A percentile compares a stretch with the other conserved stretches of the same genome.
phyloP scores from a whole-genome alignment of 2,888 invertebrate genomes.

The Acronicta psi region DNA sequence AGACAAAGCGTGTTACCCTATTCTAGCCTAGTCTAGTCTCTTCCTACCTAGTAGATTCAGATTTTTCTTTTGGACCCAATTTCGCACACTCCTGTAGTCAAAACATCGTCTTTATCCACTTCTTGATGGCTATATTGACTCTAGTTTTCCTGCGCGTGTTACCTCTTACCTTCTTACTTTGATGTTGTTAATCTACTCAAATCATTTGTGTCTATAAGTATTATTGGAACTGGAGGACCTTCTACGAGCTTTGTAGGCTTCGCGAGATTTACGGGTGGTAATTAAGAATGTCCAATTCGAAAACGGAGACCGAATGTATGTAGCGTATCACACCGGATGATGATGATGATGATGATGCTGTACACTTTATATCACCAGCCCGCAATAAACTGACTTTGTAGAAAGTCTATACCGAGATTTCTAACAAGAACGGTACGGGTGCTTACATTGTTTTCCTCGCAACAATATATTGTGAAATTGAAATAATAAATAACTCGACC shows the following conservation, averaged over 20 bases:
- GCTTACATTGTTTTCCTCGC: constrained; percentile 65
- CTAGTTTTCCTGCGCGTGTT: no score
- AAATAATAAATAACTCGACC: constrained; percentile 70
- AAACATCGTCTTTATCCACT: no score
- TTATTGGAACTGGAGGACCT: no score
- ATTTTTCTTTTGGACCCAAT: no score
- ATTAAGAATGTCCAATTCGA: not conserved
- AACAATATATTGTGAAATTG: constrained; percentile 74
- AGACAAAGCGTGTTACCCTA: no score
- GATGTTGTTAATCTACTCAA: no score
- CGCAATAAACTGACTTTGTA: constrained; percentile 33
- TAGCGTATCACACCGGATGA: constrained; percentile 7
- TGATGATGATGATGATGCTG: constrained; percentile 27
- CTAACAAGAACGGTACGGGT: constrained; percentile 44
- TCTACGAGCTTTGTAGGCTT: constrained; percentile 2
- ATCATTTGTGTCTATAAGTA: no score
- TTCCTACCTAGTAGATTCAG: no score
- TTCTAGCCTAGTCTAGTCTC: no score
- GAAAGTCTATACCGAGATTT: constrained; percentile 42
- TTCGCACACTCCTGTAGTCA: no score
- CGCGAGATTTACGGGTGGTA: not conserved
- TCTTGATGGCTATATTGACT: no score
- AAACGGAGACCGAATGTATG: constrained; percentile 1
- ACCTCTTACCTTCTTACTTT: no score
- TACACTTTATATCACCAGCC: constrained; percentile 35